Evolutionary conservation across 2,797 vertebrate genomes (phyloP), one percentile per base, ranked within the genome.

Genomic region (Chelidonichthys spinosus): DNA sequence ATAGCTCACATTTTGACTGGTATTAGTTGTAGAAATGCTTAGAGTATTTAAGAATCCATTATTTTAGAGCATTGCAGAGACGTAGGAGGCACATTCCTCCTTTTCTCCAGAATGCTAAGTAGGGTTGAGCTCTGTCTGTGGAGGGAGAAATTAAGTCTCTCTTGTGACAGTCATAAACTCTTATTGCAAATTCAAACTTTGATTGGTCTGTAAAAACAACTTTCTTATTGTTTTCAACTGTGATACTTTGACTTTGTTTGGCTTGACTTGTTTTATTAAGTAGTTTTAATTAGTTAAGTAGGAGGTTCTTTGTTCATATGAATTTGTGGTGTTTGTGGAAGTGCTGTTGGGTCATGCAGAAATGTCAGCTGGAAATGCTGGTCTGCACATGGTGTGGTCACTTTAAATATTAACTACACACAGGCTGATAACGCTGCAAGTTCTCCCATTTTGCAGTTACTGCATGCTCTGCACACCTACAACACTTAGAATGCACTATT

Each of bases 311-410:
- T 46, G 15, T 56, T 72, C 3, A 58, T 53, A 60, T 72, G 56
- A 14, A 52, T 65, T 67, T 42, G 25, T 63, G 14, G 47, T 61
- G 49, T 49, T 58, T 9, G 32, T 73, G 40, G 32, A 72, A 77
- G 64, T 74, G 61, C 4, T 61, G 67, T 68, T 84, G 32, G 50
- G 17, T 70, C 35, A n/a, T 84, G 40, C 14, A 61, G 58, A 67
- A 13, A 73, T 63, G n/a, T 71, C 42, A 9, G 39, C 42, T 39
- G 58, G 36, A 60, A 44, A 47, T 7, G 44, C 43, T 66, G 40
- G 15, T 60, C 32, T 63, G 73, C 7, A 42, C 5, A 42, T 14
- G 39, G 25, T 66, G 53, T 50, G 54, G 44, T 63, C 49, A 61
- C 53, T 37, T 55, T 18, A 32, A 69, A 62, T 35, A 39, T 10